Evolutionary conservation across 2,888 invertebrate genomes (phyloP).

Genomic region (Camponotus fellah): DNA sequence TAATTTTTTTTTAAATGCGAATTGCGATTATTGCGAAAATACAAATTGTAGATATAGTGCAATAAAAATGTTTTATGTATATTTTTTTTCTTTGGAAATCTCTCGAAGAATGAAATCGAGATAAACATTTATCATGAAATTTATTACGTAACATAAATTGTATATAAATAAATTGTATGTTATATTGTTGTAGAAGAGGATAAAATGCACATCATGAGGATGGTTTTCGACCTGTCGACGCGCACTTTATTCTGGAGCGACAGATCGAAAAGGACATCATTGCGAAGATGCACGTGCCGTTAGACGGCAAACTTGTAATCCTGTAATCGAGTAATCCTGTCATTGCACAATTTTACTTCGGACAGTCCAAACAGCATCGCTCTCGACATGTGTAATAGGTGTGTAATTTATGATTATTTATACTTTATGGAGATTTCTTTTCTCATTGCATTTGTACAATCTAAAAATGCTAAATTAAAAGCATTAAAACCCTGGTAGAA

Average conservation of each 20-base stretch:
- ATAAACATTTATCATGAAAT: neutral
- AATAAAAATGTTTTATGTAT: neutral
- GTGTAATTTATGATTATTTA: constrained; percentile 63
- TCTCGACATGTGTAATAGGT: constrained; percentile 87
- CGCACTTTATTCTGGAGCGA: constrained; percentile 94
- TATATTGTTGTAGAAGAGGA: constrained; percentile 85
- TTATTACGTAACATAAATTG: neutral
- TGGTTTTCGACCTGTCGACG: constrained; percentile 92
- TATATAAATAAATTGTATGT: constrained; percentile 1
- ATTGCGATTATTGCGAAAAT: neutral
- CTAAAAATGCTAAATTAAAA: neutral
- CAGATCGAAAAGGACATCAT: constrained; percentile 89
- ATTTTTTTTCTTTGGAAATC: neutral
- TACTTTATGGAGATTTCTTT: constrained; percentile 32
- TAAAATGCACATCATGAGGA: constrained; percentile 89
- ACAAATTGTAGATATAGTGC: neutral
- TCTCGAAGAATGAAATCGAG: neutral
- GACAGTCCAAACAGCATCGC: constrained; percentile 87
- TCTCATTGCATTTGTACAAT: neutral
- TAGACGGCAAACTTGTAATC: constrained; percentile 61
- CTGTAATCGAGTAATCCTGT: constrained; percentile 76
- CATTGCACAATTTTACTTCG: constrained; percentile 73
- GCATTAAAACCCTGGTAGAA: neutral
- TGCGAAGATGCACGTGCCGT: constrained; percentile 77
- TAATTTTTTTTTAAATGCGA: neutral